Percentiles rank a stretch among this genome's conserved stretches.
phyloP scores from a whole-genome alignment of 2,888 invertebrate species.

The Melinopterus prodromus region DNA sequence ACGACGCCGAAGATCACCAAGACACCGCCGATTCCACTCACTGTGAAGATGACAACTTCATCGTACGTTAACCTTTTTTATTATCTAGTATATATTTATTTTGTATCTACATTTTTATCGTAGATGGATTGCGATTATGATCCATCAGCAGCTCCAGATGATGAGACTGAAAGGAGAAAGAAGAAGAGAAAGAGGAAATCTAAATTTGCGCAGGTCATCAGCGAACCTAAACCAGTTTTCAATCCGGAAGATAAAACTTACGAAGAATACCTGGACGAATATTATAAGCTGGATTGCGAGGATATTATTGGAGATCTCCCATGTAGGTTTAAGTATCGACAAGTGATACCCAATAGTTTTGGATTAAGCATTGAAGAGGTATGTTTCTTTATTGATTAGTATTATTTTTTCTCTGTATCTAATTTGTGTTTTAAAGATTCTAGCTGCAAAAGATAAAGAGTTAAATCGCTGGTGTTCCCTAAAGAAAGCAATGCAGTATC shows the following conservation, averaged over 20 bases:
- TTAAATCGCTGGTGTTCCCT: conserved; percentile 95
- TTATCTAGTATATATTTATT: conserved; percentile 6
- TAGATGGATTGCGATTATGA: conserved; percentile 92
- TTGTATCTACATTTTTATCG: conserved; percentile 24
- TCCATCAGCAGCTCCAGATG: conserved; percentile 68
- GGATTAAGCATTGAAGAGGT: conserved; percentile 93
- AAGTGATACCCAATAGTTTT: conserved; percentile 89
- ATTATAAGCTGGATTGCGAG: conserved; percentile 94
- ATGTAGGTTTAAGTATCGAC: conserved; percentile 91
- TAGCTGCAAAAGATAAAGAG: conserved; percentile 91
- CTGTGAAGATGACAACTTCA: conserved; percentile 85
- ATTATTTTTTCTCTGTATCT: conserved; percentile 24
- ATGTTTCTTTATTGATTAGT: conserved; percentile 41
- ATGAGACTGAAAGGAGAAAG: conserved; percentile 65
- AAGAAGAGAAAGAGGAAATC: conserved; percentile 72
- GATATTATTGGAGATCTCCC: conserved; percentile 93
- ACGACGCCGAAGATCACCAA: conserved; percentile 44
- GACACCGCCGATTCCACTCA: conserved; percentile 62
- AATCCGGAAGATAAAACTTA: conserved; percentile 82
- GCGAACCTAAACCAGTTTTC: conserved; percentile 82
- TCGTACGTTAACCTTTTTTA: conserved; percentile 61
- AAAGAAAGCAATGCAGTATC: conserved; percentile 83
- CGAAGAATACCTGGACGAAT: conserved; percentile 91
- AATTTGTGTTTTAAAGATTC: conserved; percentile 70
- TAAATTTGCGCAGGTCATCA: conserved; percentile 78